Evolutionary conservation across 1,140 invertebrate genomes (phyloP).

Genomic region (Linepithema humile): DNA sequence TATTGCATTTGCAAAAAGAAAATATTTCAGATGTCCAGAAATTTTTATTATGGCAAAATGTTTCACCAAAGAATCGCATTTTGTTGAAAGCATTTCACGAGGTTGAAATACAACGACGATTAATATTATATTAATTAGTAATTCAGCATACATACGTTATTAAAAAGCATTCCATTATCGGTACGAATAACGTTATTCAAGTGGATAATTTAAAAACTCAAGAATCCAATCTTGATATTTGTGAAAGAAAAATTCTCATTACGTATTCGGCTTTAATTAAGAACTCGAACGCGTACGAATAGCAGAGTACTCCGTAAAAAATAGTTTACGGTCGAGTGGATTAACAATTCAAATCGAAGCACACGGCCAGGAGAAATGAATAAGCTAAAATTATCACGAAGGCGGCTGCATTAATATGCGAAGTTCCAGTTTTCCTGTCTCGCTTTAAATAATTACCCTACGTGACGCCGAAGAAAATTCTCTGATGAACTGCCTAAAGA

Average conservation of each 20-base stretch:
- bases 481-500: conserved; percentile 37
- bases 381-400: conserved; percentile 14
- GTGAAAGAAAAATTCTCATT: background rate
- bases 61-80: no score
- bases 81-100: no score
- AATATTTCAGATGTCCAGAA: no score
- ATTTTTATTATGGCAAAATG: no score
- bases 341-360: conserved; percentile 37
- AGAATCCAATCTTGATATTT: background rate
- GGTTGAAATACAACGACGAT: no score
- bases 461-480: background rate
- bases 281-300: background rate
- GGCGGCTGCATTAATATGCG: background rate
- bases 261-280: conserved; percentile 17
- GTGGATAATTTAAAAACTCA: background rate
- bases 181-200: no score
- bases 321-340: background rate
- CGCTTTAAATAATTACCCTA: background rate
- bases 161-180: no score
- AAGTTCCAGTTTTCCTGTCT: background rate
- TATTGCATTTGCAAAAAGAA: no score
- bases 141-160: no score
- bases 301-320: background rate
- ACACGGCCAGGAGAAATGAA: background rate
- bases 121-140: no score